Base-by-base conservation (phyloP, 2,113 vertebrate genomes). In the Morphnarchus princeps region DNA sequence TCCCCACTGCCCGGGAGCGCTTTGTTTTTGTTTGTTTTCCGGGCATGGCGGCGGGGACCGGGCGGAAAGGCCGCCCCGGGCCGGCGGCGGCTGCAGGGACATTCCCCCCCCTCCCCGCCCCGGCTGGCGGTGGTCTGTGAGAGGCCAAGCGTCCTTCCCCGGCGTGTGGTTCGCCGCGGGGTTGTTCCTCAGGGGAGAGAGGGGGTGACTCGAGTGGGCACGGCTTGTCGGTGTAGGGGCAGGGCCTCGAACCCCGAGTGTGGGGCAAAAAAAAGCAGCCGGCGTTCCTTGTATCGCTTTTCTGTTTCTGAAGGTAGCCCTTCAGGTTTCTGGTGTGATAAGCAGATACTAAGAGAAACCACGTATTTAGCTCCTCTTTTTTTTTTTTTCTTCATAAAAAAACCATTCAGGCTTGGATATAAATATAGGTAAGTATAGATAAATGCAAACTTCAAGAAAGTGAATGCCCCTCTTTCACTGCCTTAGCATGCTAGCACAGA, bases 11-110 rank as follows among this genome's bases (percentile, higher is more conserved):
- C 7, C 40, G 45, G 32, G 25, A 70, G 80, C 42, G 84, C 58
- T 55, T 28, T 76, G 92, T 76, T 76, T 67, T 74, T 65, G 58
- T 96, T 94, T 92, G 91, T 79, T 85, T 94, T 87, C 91, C 89
- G 89, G 91, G 89, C 85, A 89, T 87, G 93, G 91, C 76, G 93
- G 90, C 55, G 76, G 52, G 55, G 43, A 12, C 2, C 36, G 25
- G 52, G 36, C 10, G 32, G 67, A 6, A 13, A 19, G 57, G 65
- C 65, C 17, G 40, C 20, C 11, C 57, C 16, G 18, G 2, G 1
- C 65, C 29, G n/a, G 66, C 10, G 10, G 31, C 25, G 26, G 57
- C 24, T 12, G 54, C 32, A 5, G 50, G 19, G 10, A 22, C 1
- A 1, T 7, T 6, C 25, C 19, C 19, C 25, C 1, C 29, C 32